A percentile compares a stretch with the other conserved stretches of the same genome.
Evolutionary conservation across 2,113 vertebrate species (phyloP).

Genomic region (Panthera tigris): DNA sequence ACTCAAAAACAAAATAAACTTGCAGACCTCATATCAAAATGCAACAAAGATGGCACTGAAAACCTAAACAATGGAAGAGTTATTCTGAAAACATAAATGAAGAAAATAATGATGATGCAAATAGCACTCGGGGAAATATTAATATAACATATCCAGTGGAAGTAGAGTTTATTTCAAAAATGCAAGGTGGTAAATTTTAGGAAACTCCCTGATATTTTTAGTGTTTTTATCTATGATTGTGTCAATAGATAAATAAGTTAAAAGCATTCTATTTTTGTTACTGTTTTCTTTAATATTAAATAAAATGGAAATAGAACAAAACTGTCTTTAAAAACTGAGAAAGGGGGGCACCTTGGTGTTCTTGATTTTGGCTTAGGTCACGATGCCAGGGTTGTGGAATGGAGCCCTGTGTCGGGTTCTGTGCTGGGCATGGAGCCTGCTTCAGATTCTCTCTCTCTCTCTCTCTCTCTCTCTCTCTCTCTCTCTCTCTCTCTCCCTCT

Average conservation of each 20-base stretch:
- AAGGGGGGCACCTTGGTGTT: background rate
- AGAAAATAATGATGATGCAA: background rate
- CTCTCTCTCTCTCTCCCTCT: too few species aligned
- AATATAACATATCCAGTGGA: background rate
- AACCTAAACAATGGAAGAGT: background rate
- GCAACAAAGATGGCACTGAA: background rate
- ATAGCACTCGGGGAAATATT: background rate
- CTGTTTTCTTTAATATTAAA: background rate
- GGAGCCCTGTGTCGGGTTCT: too few species aligned
- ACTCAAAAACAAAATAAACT: background rate
- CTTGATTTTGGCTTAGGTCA: too few species aligned
- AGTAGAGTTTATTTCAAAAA: background rate
- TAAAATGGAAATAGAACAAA: background rate
- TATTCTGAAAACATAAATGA: background rate
- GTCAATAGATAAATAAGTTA: background rate
- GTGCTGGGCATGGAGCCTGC: too few species aligned
- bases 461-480: too few species aligned
- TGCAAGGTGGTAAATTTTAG: background rate
- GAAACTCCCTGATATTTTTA: background rate
- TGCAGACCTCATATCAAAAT: background rate
- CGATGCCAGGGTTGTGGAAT: too few species aligned
- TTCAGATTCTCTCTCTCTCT: too few species aligned
- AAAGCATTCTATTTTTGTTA: background rate
- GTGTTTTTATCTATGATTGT: background rate
- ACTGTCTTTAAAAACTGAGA: background rate